Evolutionary conservation across 2,113 vertebrate species (phyloP), one percentile per base, ranked within the genome.

Genomic region (Bettongia penicillata): DNA sequence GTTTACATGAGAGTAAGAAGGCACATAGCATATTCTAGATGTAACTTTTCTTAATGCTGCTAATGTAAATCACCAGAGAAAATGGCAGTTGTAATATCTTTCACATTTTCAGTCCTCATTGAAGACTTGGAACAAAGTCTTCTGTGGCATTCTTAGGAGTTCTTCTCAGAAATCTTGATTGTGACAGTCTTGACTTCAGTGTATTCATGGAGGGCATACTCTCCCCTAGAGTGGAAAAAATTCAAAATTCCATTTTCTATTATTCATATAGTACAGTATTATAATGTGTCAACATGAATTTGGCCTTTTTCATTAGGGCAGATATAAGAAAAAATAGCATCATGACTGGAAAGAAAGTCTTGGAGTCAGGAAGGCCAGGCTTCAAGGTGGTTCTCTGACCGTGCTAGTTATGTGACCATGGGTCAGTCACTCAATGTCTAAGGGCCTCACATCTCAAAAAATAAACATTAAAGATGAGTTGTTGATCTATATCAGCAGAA

Each of bases 151-250:
- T 53, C 92, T 99, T 99, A 99, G 0, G 99, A 99, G 93, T 99
- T 99, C 98, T 99, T 99, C 97, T 99, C 98, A 84, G 99, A 98
- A 97, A 99, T 99, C 98, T 99, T 99, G 97, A 99, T 98, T 51
- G 99, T 99, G 96, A 99, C 99, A 0, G 99, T 99, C 98, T 99
- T 99, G 94, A 99, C 97, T 97, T 99, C 99, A 48, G 98, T 99
- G 91, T 99, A 99, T 97, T 99, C 99, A 22, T 99, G 99, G 95
- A 99, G 96, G 91, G 99, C 99, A 5, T 99, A 99, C 98, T 99
- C 99, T 95, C 99, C 99, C 97, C 99, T 99, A 97, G 91, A 97
- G 12, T 10, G 96, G 61, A 55, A 53, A 53, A 98, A 90, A 97
- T 49, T 0, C 0, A 90, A 91, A 94, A 49, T 0, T 96, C 19